Evolutionary conservation across 1,140 invertebrate genomes (phyloP), one percentile per base, ranked within the genome.

Genomic region (Holcopasites calliopsidis): DNA sequence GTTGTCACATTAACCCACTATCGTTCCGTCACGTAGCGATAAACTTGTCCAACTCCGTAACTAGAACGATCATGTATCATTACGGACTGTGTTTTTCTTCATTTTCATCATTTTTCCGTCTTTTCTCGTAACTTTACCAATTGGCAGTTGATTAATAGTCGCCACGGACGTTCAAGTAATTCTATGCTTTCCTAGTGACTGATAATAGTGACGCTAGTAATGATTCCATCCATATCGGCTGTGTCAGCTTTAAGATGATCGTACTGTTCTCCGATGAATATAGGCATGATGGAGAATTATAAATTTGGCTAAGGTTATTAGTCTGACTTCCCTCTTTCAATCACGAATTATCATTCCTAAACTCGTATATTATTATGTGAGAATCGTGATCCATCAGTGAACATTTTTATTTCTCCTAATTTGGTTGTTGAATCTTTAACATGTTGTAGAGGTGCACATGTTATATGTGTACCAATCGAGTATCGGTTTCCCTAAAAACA

Each of bases 101-200:
- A 0, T 31, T 2, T 18, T 60, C 3, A 2, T 21, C 16, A 3
- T 26, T 28, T 33, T 33, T 11, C 64, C 54, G 0, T 23, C 18
- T 7, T 6, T 35, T 13, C 8, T 23, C 18, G 3, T 18, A 38
- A 10, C 21, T 23, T 16, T 21, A 16, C 16, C 26, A 49, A 38
- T 38, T 16, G 55, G 31, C 33, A 33, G 44, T 10, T 40, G 60
- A 72, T 72, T 62, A 49, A 71, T 61, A 21, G 26, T 21, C 8
- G 44, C 33, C 10, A 16, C 18, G n/a, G 13, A 42, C 18, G 21
- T 71, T 60, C 44, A 11, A 23, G 40, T 38, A 21, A 61, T 61
- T 71, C 28, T n/a, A 33, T 18, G 54, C 23, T 60, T 52, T 28
- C 23, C 11, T 69, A 33, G 33, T 38, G 38, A 10, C 28, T 7